Percentiles rank a stretch among this genome's conserved stretches.
phyloP scores from a whole-genome alignment of 2,888 invertebrate species.

The Xanthia icteritia region DNA sequence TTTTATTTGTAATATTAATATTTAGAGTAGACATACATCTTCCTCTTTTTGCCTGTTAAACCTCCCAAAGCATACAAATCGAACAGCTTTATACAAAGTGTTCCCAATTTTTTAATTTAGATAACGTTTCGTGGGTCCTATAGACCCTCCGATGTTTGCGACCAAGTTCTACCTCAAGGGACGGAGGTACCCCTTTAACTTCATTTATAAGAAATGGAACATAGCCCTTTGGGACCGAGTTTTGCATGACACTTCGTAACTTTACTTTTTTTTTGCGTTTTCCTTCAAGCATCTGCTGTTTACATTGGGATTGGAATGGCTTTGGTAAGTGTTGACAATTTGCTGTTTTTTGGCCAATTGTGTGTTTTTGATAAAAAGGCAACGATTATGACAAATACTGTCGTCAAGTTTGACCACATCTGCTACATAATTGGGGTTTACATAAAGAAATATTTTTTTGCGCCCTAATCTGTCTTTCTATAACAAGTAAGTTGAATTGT shows the following conservation, averaged over 20 bases:
- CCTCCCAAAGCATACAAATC: constrained; percentile 28
- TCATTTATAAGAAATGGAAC: constrained; percentile 85
- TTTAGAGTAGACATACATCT: neutral
- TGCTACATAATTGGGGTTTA: neutral
- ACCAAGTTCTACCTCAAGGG: constrained; percentile 72
- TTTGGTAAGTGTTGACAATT: constrained; percentile 56
- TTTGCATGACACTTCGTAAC: constrained; percentile 80
- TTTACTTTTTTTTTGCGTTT: constrained; percentile 60
- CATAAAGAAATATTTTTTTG: constrained; percentile 7
- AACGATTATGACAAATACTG: neutral
- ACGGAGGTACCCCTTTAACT: constrained; percentile 81
- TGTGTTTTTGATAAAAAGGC: neutral
- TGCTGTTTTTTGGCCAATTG: constrained; percentile 29
- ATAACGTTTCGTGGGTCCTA: constrained; percentile 63
- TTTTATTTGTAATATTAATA: too few relatives aligned
- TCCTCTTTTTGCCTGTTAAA: neutral
- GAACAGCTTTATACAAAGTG: constrained; percentile 46
- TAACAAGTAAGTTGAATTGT: constrained; percentile 48
- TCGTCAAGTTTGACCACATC: too few relatives aligned
- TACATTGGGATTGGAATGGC: constrained; percentile 50
- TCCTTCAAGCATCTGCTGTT: constrained; percentile 53
- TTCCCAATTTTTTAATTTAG: constrained; percentile 70
- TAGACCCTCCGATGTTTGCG: constrained; percentile 67
- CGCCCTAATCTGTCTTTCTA: constrained; percentile 27
- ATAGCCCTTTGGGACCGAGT: constrained; percentile 75